phyloP scores from a whole-genome alignment of 2,888 invertebrate species.

The Aleiodes leptofemur region DNA sequence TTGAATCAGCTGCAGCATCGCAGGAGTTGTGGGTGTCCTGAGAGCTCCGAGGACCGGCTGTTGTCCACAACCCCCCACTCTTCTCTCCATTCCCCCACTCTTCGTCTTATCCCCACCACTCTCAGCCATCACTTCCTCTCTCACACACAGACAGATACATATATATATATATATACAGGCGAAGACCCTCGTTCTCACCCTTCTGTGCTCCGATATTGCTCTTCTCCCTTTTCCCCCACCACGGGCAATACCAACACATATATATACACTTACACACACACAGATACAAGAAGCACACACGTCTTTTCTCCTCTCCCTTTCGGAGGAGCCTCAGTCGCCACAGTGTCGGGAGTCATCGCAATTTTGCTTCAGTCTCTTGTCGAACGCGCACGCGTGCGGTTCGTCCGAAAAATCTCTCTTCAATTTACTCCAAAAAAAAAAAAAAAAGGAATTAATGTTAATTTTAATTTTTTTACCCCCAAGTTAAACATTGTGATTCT shows the following conservation, averaged over 20 bases:
- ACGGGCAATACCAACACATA: neutral
- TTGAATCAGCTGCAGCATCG: constrained; percentile 16
- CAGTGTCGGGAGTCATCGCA: constrained; percentile 64
- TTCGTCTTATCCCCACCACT: constrained; percentile 26
- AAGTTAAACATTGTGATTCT: neutral
- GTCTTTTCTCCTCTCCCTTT: constrained; percentile 52
- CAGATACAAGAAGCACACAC: constrained; percentile 33
- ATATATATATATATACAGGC: too few species aligned
- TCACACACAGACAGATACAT: constrained; percentile 37
- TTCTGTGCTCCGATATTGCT: constrained; percentile 49
- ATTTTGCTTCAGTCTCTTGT: constrained; percentile 68
- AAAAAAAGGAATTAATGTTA: constrained; percentile 14
- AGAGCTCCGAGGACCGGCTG: constrained; percentile 70
- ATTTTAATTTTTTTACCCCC: constrained; percentile 12
- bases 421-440: constrained; percentile 16
- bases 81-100: constrained; percentile 39
- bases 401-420: constrained; percentile 42
- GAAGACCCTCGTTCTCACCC: constrained; percentile 45
- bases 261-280: neutral
- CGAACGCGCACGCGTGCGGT: constrained; percentile 71
- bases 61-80: constrained; percentile 57
- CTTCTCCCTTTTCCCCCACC: constrained; percentile 41
- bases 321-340: constrained; percentile 21
- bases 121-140: constrained; percentile 1
- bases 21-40: constrained; percentile 62